Percentiles rank a stretch among this genome's conserved stretches.
These are phyloP conservation scores for Octopus bimaculoides DNA, from an alignment of 1,140 invertebrate species.

Conservation along the genomic window DNA sequence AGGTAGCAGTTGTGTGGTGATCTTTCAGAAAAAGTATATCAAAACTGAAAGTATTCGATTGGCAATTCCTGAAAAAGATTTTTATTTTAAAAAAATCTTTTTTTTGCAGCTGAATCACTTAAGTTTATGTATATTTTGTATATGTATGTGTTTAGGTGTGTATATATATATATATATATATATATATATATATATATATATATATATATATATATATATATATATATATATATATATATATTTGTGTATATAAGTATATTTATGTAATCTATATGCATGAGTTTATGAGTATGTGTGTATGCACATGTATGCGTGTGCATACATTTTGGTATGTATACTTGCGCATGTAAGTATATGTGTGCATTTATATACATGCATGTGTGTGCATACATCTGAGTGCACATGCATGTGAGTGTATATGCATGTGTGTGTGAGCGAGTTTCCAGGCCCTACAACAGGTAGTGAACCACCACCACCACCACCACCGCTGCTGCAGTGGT, in stretches of 20 bases:
- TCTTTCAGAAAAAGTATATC: no score
- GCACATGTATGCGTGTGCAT: neutral
- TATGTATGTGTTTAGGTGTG: neutral
- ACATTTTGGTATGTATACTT: neutral
- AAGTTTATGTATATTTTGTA: no score
- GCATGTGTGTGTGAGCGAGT: neutral
- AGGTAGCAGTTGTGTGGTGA: no score
- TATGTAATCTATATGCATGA: neutral
- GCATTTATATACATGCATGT: neutral
- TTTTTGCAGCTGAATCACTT: no score
- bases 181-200: conserved; percentile 4
- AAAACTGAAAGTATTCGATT: no score
- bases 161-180: neutral
- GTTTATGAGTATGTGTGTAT: neutral
- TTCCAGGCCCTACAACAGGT: no score
- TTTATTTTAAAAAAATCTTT: no score
- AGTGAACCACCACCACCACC: no score
- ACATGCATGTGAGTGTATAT: neutral
- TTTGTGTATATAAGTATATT: neutral
- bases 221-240: neutral
- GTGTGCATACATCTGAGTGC: neutral
- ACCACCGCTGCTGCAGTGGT: no score
- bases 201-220: neutral
- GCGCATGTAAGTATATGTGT: neutral
- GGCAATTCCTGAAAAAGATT: no score